A percentile compares a stretch with the other conserved stretches of the same genome.
Evolutionary conservation across 1,140 invertebrate genomes (phyloP).

Genomic region (Tachypleus tridentatus): DNA sequence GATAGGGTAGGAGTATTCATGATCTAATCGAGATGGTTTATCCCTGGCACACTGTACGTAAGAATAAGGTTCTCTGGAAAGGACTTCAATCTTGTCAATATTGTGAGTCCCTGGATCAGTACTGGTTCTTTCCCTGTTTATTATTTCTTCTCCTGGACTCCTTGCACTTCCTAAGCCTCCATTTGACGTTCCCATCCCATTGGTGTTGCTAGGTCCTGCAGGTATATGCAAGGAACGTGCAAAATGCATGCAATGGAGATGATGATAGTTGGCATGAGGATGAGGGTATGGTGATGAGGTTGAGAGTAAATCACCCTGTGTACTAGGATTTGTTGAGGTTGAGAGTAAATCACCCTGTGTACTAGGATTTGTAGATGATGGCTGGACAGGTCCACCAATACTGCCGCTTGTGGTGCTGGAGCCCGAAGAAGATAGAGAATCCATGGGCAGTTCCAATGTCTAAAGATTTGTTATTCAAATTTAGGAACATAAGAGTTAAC

Average conservation of each 20-base stretch:
- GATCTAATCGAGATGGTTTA: constrained; percentile 41
- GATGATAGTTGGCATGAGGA: constrained; percentile 30
- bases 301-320: constrained; percentile 27
- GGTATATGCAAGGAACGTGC: constrained; percentile 24
- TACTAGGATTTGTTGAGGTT: constrained; percentile 21
- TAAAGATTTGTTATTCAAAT: constrained; percentile 31
- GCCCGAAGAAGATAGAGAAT: constrained; percentile 51
- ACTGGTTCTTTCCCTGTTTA: constrained; percentile 17
- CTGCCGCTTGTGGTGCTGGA: constrained; percentile 39
- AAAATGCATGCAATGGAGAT: constrained; percentile 41
- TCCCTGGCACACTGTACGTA: constrained; percentile 66
- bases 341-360: constrained; percentile 27
- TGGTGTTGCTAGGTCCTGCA: neutral
- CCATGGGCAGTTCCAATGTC: constrained; percentile 65
- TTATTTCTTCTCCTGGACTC: neutral
- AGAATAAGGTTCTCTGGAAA: constrained; percentile 50
- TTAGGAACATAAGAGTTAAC: too few relatives aligned
- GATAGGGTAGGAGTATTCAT: constrained; percentile 70
- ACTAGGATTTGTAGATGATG: constrained; percentile 10
- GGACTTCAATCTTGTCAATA: constrained; percentile 17
- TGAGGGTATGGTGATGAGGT: constrained; percentile 28
- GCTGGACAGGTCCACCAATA: constrained; percentile 11
- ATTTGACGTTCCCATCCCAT: neutral
- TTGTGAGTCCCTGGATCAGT: constrained; percentile 11
- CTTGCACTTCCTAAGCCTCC: neutral